Base-by-base conservation (phyloP, 2,888 invertebrate genomes). In the Tinea pellionella region DNA sequence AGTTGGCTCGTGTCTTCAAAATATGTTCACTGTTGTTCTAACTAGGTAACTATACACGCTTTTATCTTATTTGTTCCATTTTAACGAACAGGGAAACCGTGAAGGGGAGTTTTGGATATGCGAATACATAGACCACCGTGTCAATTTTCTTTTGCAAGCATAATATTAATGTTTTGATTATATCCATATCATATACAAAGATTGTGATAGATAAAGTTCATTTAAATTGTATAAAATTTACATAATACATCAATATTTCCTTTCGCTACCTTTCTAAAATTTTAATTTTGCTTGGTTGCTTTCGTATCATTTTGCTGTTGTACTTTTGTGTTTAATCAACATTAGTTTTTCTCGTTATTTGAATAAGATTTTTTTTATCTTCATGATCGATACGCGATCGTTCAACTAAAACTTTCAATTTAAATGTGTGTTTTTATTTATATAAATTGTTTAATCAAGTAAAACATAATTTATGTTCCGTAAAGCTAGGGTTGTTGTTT, bases 61-160 rank as follows among this genome's bases (percentile, higher is more conserved):
- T 71, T 72, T 74, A 72, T 73, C 69, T 67, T 62, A 62, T 62
- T 62, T 61, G 65, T 66, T 65, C 63, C 61, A 65, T 62, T 64
- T 62, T 65, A 64, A 61, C 73, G 74, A 73, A 75, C 72, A 68
- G 68, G 73, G 74, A 75, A 74, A 72, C 68, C 67, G 68, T 68
- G 63, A 63, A 60, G 15, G 57, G 57, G 32, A 53, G 18, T 13
- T 47, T 16, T 47, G 47, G 13, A 47, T 15, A 47, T 47, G 47
- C 16, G 3, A 47, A 37, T 37, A 37, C 11, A 9, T 37, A 37
- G 2, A n/a, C n/a, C 9, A 37, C 37, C 37, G 24, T 3, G 24
- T 6, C 24, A 24, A 3, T 24, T 6, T 24, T 37, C 9, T 37
- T 37, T 37, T 37, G 37, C 37, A 37, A 37, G 9, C 2, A 37